Conservation (phyloP, 2,797 vertebrate genomes). For the Spea hammondii region DNA sequence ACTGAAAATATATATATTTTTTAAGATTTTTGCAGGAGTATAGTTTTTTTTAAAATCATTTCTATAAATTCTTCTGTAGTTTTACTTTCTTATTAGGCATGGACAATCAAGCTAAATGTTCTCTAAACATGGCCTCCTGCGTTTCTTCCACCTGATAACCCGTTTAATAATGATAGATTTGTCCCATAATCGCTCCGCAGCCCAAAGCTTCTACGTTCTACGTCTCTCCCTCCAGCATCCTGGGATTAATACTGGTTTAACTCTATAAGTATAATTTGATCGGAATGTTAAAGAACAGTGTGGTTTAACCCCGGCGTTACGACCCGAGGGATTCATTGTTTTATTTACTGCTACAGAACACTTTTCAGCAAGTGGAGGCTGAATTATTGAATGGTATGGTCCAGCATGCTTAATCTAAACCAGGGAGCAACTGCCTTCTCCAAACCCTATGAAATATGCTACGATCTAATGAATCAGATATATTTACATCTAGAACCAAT, state of each 20-base stretch:
- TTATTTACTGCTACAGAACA: constrained; percentile 14
- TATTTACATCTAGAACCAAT: neutral
- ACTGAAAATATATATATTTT: no score
- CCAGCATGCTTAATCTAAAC: neutral
- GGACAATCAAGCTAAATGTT: neutral
- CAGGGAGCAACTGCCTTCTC: neutral
- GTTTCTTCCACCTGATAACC: neutral
- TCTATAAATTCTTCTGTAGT: neutral
- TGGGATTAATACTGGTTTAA: constrained; percentile 17
- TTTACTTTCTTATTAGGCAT: neutral
- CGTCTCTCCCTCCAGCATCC: neutral
- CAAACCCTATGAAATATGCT: neutral
- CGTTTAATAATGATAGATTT: neutral
- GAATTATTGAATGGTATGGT: neutral
- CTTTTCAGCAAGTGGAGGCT: neutral
- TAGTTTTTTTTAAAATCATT: neutral
- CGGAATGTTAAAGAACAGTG: constrained; percentile 15
- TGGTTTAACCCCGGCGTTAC: constrained; percentile 17
- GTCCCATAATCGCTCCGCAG: neutral
- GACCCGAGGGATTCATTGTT: constrained; percentile 3
- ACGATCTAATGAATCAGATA: neutral
- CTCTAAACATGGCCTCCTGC: neutral
- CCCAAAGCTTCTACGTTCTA: neutral
- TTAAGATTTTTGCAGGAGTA: no score
- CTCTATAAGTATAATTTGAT: constrained; percentile 17